Evolutionary conservation across 2,113 vertebrate species (phyloP), one percentile per base, ranked within the genome.

Genomic region (Rhineura floridana): DNA sequence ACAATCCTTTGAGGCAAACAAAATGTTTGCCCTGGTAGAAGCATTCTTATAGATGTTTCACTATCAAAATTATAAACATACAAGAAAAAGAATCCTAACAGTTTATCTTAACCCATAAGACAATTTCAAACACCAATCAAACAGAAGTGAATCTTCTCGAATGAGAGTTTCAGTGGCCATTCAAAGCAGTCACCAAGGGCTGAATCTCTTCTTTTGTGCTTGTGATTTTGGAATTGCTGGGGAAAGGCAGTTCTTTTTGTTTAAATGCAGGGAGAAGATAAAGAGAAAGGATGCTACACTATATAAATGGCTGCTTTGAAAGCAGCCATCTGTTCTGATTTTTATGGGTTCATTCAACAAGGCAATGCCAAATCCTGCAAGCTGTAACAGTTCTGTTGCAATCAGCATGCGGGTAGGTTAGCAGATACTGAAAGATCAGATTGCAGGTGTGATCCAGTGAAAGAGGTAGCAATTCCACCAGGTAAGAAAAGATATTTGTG

Each of bases 71-170:
- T 0, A 81, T 33, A 70, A 89, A n/a, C 39, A 5, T 83, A 87
- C 77, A 83, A 87, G 62, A n/a, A n/a, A 21, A 73, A 46, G 83
- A 86, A 69, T 10, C 7, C 33, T 23, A 39, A 39, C 39, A 46
- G 50, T 81, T 81, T 44, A 83, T 12, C 77, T 75, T 77, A 87
- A n/a, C 65, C 21, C 48, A 46, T 3, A 36, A 13, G 90, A 36
- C 36, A 81, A 2, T 94, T 91, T 90, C 90, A n/a, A 84, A 10
- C 82, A 90, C 70, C 36, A 63, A 84, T n/a, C 44, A 88, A 89
- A 87, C 1, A 46, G 1, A 3, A 33, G 15, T 33, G 28, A 0
- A 72, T 79, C 83, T 92, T 25, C 0, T 89, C 52, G 83, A 50
- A 83, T 3, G 85, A 81, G 30, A 70, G 88, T 77, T 62, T 83